A percentile compares a stretch with the other conserved stretches of the same genome.
These are phyloP conservation scores for Orientallactaga bullata DNA, from an alignment of 2,113 vertebrate genomes.

Conservation along the genomic window DNA sequence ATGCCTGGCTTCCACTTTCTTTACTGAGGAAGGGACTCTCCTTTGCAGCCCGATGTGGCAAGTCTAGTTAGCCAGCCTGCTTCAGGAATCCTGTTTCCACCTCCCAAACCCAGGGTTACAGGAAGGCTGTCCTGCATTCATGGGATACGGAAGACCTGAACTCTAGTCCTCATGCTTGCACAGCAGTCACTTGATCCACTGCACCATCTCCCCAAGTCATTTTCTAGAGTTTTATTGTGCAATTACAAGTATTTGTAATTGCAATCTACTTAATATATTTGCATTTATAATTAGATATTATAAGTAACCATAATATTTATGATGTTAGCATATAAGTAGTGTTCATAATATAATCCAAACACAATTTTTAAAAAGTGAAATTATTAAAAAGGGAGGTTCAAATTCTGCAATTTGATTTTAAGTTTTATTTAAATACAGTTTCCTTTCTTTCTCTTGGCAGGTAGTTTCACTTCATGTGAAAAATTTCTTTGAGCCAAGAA, in stretches of 20 bases:
- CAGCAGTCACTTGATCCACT: no score
- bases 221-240: neutral
- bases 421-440: slow-evolving; percentile 27
- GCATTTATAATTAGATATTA: neutral
- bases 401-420: slow-evolving; percentile 41
- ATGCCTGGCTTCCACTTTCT: no score
- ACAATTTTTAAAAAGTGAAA: neutral
- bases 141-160: no score
- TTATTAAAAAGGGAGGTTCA: neutral
- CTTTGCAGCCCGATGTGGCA: no score
- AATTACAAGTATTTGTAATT: slow-evolving; percentile 23
- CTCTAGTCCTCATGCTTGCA: no score
- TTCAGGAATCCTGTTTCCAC: no score
- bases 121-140: no score
- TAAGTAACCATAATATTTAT: neutral
- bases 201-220: no score
- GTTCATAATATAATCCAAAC: slow-evolving; percentile 16
- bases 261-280: neutral
- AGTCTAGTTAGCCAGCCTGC: no score
- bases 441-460: slow-evolving; percentile 33
- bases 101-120: no score
- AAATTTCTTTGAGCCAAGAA: neutral
- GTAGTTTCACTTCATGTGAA: neutral
- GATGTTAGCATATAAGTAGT: neutral
- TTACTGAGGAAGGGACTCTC: no score